Percentiles rank a stretch among this genome's conserved stretches.
Conservation (phyloP, 2,888 invertebrate genomes). For the Amphipyra berbera region DNA sequence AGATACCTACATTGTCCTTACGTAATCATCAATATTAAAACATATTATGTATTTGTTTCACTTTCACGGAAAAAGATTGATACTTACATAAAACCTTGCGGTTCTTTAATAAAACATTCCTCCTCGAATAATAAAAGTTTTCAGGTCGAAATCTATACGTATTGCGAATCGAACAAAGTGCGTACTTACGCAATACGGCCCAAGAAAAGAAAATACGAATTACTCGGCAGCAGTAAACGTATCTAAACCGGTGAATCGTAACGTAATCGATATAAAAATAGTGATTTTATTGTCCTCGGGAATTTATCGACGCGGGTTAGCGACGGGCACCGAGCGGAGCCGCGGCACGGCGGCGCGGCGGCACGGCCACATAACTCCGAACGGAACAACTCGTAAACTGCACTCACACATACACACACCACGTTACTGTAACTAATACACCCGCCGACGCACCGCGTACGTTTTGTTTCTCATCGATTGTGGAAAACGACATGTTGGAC, state of each 20-base stretch:
- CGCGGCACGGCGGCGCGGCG: no score
- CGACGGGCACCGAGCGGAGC: not conserved
- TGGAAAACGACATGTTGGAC: not conserved
- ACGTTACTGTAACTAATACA: not conserved
- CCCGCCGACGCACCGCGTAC: not conserved
- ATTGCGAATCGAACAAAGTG: slow-evolving; percentile 11
- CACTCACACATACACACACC: not conserved
- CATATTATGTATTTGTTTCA: no score
- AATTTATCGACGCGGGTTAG: slow-evolving; percentile 14
- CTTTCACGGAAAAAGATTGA: no score
- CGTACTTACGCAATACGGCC: slow-evolving; percentile 15
- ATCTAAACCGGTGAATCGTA: slow-evolving; percentile 20
- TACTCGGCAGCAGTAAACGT: slow-evolving; percentile 25
- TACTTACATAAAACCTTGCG: not conserved
- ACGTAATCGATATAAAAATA: slow-evolving; percentile 39
- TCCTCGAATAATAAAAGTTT: slow-evolving; percentile 1
- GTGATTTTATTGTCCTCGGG: slow-evolving; percentile 17
- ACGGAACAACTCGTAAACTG: not conserved
- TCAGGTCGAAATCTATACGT: not conserved
- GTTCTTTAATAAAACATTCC: slow-evolving; percentile 2
- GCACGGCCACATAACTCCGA: not conserved
- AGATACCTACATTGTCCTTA: no score
- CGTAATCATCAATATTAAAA: no score
- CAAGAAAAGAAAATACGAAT: slow-evolving; percentile 20
- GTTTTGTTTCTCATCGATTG: not conserved